Evolutionary conservation across 2,113 vertebrate species (phyloP).

Genomic region (Erpornis zantholeuca): DNA sequence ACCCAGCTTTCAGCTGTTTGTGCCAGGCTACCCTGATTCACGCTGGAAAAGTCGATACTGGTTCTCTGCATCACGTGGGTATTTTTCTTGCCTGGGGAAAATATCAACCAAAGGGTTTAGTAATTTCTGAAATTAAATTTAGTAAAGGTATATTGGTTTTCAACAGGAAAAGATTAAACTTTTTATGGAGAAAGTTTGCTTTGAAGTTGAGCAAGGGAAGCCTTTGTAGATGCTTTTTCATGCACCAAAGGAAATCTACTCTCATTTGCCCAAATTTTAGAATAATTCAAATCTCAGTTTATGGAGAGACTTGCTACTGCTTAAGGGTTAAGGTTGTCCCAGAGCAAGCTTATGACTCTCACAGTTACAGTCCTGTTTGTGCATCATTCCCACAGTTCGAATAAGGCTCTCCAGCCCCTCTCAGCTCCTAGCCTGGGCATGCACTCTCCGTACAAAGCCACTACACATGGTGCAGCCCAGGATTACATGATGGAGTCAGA

Average conservation of each 20-base stretch:
- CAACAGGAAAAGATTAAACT: background rate
- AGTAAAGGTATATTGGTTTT: background rate
- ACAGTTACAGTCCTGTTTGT: background rate
- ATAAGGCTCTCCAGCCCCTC: background rate
- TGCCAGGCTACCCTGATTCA: background rate
- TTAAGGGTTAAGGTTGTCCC: constrained; percentile 13
- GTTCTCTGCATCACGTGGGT: background rate
- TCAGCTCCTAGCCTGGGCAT: background rate
- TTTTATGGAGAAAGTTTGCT: background rate
- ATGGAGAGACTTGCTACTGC: background rate
- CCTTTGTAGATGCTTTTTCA: background rate
- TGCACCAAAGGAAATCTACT: background rate
- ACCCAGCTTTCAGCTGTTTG: background rate
- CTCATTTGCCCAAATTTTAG: background rate
- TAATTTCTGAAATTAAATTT: background rate
- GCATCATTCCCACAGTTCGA: constrained; percentile 4
- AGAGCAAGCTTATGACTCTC: background rate
- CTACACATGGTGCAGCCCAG: background rate
- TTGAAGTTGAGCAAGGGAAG: background rate
- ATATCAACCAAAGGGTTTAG: background rate
- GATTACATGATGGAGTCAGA: background rate
- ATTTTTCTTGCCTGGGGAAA: background rate
- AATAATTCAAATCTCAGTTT: background rate
- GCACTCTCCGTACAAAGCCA: background rate
- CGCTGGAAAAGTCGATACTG: background rate